Conservation (phyloP, 2,113 vertebrate genomes). For the Myotis lucifugus region DNA sequence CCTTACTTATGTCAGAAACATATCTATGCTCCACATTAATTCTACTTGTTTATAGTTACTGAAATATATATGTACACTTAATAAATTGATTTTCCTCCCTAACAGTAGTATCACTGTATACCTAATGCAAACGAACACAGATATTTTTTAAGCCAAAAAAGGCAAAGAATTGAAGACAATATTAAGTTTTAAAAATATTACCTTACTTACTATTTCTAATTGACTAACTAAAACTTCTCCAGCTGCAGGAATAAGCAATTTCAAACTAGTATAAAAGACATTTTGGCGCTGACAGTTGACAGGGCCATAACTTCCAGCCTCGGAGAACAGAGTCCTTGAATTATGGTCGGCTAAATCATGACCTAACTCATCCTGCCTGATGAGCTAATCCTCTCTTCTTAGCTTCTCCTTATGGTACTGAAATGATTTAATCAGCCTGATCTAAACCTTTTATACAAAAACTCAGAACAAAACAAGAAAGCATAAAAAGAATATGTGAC, state of each 20-base stretch:
- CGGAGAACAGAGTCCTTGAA: slow-evolving; percentile 17
- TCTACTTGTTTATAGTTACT: background rate
- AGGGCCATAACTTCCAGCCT: background rate
- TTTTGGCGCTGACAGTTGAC: background rate
- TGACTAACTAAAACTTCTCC: background rate
- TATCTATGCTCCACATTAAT: background rate
- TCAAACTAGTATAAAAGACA: background rate
- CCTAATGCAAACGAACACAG: background rate
- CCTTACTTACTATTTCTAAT: background rate
- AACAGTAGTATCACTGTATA: background rate
- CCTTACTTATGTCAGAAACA: background rate
- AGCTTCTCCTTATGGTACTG: background rate
- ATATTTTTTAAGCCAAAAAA: slow-evolving; percentile 1
- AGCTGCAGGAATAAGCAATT: background rate
- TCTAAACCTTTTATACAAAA: slow-evolving; percentile 4
- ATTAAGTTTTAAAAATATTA: background rate
- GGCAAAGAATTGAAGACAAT: background rate
- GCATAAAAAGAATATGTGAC: background rate
- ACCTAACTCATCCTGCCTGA: slow-evolving; percentile 31
- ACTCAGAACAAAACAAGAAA: background rate
- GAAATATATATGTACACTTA: background rate
- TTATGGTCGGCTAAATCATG: slow-evolving; percentile 55
- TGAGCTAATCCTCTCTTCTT: slow-evolving; percentile 49
- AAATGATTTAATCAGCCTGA: slow-evolving; percentile 22
- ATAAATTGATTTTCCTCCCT: background rate